Conservation (phyloP, 2,797 vertebrate species). For the Podarcis lilfordi region DNA sequence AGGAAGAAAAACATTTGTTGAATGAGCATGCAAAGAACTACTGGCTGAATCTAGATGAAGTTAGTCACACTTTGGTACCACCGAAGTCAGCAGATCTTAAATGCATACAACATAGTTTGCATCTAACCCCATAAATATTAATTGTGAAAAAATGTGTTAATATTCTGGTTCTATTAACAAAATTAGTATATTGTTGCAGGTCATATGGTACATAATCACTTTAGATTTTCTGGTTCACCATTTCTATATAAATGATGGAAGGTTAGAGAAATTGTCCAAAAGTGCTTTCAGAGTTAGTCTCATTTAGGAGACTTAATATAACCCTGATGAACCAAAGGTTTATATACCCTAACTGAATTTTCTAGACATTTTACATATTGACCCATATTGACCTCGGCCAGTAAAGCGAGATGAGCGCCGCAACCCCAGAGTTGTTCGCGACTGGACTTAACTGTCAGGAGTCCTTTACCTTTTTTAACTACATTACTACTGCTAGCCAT, state of each 20-base stretch:
- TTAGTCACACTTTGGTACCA: too few relatives aligned
- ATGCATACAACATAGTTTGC: too few relatives aligned
- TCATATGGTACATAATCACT: not conserved
- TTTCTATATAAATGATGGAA: not conserved
- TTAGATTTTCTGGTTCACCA: not conserved
- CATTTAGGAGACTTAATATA: not conserved
- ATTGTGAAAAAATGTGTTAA: not conserved
- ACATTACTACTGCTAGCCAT: not conserved
- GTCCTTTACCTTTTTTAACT: too few relatives aligned
- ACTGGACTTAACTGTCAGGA: too few relatives aligned
- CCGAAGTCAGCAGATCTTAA: too few relatives aligned
- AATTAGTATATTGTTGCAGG: not conserved
- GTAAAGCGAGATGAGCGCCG: too few relatives aligned
- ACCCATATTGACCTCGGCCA: not conserved
- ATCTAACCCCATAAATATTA: not conserved
- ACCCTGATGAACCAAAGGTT: not conserved
- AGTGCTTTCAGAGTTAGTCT: not conserved
- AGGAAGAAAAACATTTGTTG: conserved; percentile 23
- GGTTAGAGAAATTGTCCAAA: not conserved
- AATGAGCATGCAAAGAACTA: not conserved
- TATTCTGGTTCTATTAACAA: not conserved
- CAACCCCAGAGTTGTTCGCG: too few relatives aligned
- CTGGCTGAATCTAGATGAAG: too few relatives aligned
- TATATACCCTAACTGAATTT: not conserved
- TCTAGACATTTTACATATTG: not conserved